Evolutionary conservation across 2,888 invertebrate species (phyloP).

Genomic region (Heliconius ethilla): DNA sequence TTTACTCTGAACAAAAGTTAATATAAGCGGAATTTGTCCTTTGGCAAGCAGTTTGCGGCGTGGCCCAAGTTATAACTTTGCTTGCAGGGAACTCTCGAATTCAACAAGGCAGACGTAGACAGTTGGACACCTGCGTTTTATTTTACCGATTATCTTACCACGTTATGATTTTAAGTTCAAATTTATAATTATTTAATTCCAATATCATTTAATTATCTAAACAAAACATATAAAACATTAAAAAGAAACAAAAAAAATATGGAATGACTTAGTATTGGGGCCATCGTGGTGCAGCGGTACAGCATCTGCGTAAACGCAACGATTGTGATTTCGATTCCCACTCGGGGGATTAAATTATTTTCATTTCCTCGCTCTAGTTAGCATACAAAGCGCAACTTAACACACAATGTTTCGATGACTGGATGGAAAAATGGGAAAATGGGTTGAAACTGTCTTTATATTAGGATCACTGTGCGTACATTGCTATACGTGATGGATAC

Average conservation of each 20-base stretch:
- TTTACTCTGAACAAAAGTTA: slow-evolving; percentile 78
- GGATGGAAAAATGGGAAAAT: too few species aligned
- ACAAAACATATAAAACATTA: background rate
- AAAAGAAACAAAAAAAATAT: background rate
- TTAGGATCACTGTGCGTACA: too few species aligned
- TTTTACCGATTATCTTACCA: slow-evolving; percentile 12
- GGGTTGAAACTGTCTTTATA: too few species aligned
- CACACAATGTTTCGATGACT: too few species aligned
- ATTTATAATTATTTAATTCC: background rate
- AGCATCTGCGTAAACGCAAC: too few species aligned
- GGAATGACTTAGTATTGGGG: too few species aligned
- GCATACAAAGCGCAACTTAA: too few species aligned
- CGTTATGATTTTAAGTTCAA: background rate
- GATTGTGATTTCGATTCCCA: too few species aligned
- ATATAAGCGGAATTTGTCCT: slow-evolving; percentile 79
- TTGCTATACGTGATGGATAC: too few species aligned
- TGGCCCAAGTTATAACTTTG: slow-evolving; percentile 59
- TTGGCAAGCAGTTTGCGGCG: slow-evolving; percentile 67
- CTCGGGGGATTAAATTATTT: too few species aligned
- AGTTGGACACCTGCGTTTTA: slow-evolving; percentile 56
- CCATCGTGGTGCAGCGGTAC: too few species aligned
- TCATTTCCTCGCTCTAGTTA: too few species aligned
- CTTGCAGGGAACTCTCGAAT: slow-evolving; percentile 56
- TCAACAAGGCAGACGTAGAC: slow-evolving; percentile 45
- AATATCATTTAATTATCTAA: background rate